Evolutionary conservation across 2,888 invertebrate species (phyloP), one percentile per base, ranked within the genome.

Genomic region (Mythimna loreyi): DNA sequence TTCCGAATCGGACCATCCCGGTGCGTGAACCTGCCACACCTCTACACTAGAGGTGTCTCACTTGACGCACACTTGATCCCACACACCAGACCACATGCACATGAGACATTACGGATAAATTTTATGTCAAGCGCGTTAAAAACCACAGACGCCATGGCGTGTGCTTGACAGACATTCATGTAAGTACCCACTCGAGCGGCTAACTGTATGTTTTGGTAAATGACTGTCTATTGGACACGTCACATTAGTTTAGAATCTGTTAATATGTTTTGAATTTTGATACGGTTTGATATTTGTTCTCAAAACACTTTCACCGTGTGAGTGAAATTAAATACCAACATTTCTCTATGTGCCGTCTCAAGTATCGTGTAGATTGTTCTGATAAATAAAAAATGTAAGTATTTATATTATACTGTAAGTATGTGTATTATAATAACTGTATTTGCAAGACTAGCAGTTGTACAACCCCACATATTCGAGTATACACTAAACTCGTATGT

Each of bases 1-100:
- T 84, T 85, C n/a, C 80, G 75, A 80, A 78, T 82, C 87, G 87
- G 81, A 80, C 82, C 86, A 90, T 87, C 87, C 74, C 87, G 65
- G 43, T 60, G 69, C 67, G 76, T 81, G 82, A 83, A 81, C 76
- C 67, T 70, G 61, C 63, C 58, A 74, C 78, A 70, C 81, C 73
- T 75, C 76, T 76, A 62, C 19, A 50, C 40, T 52, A 69, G 67
- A 73, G 75, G 75, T 83, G 81, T 67, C 79, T 67, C 50, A 70
- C 69, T 81, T 78, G 70, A 70, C 50, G 66, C 52, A 66, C 69
- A 74, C 79, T 80, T 67, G 71, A 78, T 71, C 70, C 66, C 67
- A 67, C 36, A 80, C 28, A 28, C 28, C 28, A 28, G 28, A 28
- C 72, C 76, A 62, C 74, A 73, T 28, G 69, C 56, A 57, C 67